Evolutionary conservation across 2,113 vertebrate genomes (phyloP), one percentile per base, ranked within the genome.

Genomic region (Chascanopsetta lugubris): DNA sequence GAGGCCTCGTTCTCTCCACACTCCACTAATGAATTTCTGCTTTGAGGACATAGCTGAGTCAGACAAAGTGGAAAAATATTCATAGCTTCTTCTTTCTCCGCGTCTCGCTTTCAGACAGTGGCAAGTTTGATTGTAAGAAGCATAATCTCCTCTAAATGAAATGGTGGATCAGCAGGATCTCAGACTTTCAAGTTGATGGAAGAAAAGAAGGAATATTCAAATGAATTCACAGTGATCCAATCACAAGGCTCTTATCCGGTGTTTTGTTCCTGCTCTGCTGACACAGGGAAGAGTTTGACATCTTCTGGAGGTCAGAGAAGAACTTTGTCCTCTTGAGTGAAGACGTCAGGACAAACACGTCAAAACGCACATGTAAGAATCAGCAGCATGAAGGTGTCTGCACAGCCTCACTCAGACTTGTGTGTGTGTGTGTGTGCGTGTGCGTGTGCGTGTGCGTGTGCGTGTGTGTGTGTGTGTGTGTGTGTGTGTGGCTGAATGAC

Each of bases 131-230:
- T 55, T 75, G 46, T 57, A 58, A 67, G 66, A 74, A 70, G 66
- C 46, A 61, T 62, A 72, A 87, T 85, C 75, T 80, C 38, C 10
- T 53, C n/a, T n/a, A 67, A 77, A 83, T 79, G n/a, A 75, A 81
- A 63, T 60, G 70, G 50, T 75, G 66, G 43, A 72, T 81, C 62
- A 77, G 78, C 68, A 48, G 43, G 61, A 61, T 26, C 2, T 13
- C n/a, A 48, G 60, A 53, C 75, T 84, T 84, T 84, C 69, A 79
- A 69, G 60, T 54, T 73, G 70, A 80, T 61, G 36, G 62, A 61
- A 64, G 11, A 38, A 38, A 21, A 45, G n/a, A 47, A 17, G 18
- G 13, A 38, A 30, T 22, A 36, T 38, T n/a, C 7, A 21, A 58
- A 24, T 29, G 54, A 18, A 26, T 63, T 72, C 4, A 13, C 12